phyloP scores from a whole-genome alignment of 2,888 invertebrate genomes.

The Lycocerus yunnanus region DNA sequence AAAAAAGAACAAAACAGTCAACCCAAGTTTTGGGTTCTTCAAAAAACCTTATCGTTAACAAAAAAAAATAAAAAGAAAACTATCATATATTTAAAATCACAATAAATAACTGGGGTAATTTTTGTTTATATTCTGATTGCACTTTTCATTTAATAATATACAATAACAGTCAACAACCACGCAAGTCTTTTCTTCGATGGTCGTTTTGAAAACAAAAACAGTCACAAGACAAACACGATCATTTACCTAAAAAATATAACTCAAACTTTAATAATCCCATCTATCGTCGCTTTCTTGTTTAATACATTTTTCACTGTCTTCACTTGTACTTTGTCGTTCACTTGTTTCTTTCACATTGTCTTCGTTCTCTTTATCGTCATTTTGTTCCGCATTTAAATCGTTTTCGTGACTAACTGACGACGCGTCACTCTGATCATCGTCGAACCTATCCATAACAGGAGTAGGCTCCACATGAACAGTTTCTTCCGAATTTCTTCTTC shows the following conservation, averaged over 20 bases:
- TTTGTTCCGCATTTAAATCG: constrained; percentile 38
- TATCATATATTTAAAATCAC: constrained; percentile 43
- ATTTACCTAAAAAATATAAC: constrained; percentile 19
- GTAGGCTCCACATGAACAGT: constrained; percentile 79
- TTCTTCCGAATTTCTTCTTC: constrained; percentile 63
- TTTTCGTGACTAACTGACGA: constrained; percentile 55
- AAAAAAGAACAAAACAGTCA: constrained; percentile 40
- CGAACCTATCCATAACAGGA: constrained; percentile 68
- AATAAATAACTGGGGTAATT: constrained; percentile 49
- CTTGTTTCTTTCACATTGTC: constrained; percentile 44
- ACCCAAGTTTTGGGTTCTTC: constrained; percentile 19
- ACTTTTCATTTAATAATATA: constrained; percentile 34
- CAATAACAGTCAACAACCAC: constrained; percentile 28
- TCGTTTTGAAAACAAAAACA: constrained; percentile 9
- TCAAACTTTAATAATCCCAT: constrained; percentile 62
- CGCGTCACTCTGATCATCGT: constrained; percentile 60
- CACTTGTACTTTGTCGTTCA: constrained; percentile 41
- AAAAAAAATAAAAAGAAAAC: constrained; percentile 28
- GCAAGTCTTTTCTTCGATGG: constrained; percentile 9
- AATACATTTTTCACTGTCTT: constrained; percentile 58
- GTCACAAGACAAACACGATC: constrained; percentile 26
- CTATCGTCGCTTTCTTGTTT: constrained; percentile 66
- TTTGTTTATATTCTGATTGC: constrained; percentile 44
- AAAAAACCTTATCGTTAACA: constrained; percentile 33
- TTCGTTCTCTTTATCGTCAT: constrained; percentile 36